These are phyloP conservation scores for Xerus inauris DNA, from an alignment of 2,113 vertebrate genomes.

Conservation along the genomic window DNA sequence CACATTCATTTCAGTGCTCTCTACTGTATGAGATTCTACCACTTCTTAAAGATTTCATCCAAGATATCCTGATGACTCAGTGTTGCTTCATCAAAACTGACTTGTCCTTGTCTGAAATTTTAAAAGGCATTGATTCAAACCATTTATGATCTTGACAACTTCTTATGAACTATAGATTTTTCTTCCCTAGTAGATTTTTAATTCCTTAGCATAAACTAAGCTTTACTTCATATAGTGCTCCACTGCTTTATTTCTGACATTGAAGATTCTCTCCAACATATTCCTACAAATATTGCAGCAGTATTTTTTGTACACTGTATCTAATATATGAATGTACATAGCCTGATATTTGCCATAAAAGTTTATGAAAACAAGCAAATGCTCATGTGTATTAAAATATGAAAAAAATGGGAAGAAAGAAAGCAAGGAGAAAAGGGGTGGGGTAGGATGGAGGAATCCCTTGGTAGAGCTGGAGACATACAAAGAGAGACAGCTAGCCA, in stretches of 20 bases:
- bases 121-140: background rate
- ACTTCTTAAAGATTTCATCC: background rate
- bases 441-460: accelerated
- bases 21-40: background rate
- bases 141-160: background rate
- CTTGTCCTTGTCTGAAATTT: background rate
- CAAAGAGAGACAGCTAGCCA: background rate
- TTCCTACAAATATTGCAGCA: background rate
- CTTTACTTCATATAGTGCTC: background rate
- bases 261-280: background rate
- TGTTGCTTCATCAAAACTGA: background rate
- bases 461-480: background rate
- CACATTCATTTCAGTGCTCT: background rate
- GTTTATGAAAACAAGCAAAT: background rate
- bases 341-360: background rate
- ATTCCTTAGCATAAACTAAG: background rate
- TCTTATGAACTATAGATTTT: background rate
- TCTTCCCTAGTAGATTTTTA: background rate
- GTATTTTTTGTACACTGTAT: background rate
- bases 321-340: background rate
- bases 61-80: background rate
- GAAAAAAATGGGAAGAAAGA: background rate
- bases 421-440: background rate
- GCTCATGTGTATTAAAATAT: background rate
- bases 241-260: background rate